Base-by-base conservation (phyloP, 2,888 invertebrate genomes). In the Caenorhabditis plicata region DNA sequence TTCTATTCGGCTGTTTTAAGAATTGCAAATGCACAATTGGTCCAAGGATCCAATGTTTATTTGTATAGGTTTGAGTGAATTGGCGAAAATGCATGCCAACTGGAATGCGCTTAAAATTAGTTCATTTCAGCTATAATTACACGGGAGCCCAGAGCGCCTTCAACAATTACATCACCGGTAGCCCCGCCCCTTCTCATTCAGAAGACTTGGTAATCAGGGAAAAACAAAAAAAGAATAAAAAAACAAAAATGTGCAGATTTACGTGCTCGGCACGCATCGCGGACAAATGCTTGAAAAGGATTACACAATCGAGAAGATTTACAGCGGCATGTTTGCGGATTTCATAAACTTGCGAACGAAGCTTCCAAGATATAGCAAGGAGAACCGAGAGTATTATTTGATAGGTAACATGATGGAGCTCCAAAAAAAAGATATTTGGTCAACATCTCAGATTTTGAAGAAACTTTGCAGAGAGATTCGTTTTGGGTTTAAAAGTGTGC, bases 201-300 rank as follows among this genome's bases (percentile, higher is more conserved):
- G 55, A 55, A 17, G 55, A 55, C 27, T 40, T 41, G 38, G 55
- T 55, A 26, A 32, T 36, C 38, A 22, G 29, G 7, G 8, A 7
- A 8, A 4, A n/a, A 4, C n/a, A 38, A 22, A 1, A 11, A 27
- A n/a, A 20, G 15, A 15, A 4, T 26, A 17, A 20, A 20, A 9
- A n/a, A 20, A 9, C 22, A 39, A 3, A 2, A 22, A 8, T n/a
- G 4, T 40, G 3, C 39, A 52, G 58, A 48, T 53, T 19, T 58
- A 58, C 40, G 25, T 41, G 4, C 40, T 57, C 17, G 57, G 57
- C 2, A 39, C 46, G 9, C 46, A 57, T 38, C 51, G 57, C 22
- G 39, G 22, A 9, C 15, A 27, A 9, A 17, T 44, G n/a, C 17
- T 17, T 2, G 25, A 29, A n/a, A 56, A 50, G 17, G 57, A 57